Evolutionary conservation across 2,113 vertebrate genomes (phyloP).

Genomic region (Ginglymostoma cirratum): DNA sequence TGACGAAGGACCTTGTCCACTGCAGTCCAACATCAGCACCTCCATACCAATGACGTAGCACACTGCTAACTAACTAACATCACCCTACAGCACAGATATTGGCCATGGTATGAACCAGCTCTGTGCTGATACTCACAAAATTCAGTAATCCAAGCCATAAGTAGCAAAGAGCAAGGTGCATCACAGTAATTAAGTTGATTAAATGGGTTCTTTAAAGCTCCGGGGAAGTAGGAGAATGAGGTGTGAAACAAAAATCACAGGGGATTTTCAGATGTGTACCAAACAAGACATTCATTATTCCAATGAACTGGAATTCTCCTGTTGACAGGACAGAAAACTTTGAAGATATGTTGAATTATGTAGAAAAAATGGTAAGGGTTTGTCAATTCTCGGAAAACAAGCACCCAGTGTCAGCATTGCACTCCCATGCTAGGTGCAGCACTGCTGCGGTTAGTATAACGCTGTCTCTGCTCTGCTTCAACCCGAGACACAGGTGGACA

Average conservation of each 20-base stretch:
- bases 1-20: too few species aligned
- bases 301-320: background rate
- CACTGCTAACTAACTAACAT: background rate
- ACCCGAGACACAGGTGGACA: background rate
- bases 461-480: background rate
- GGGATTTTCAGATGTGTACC: background rate
- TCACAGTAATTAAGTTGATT: background rate
- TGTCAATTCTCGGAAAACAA: background rate
- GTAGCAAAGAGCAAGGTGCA: background rate
- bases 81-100: background rate
- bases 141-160: background rate
- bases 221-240: background rate
- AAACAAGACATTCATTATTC: background rate
- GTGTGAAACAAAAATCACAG: background rate
- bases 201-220: background rate
- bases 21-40: too few species aligned
- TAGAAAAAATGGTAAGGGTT: background rate
- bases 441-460: background rate
- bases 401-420: background rate
- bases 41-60: too few species aligned
- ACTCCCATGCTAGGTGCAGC: too few species aligned
- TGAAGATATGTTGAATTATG: background rate
- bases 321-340: slow-evolving; percentile 5
- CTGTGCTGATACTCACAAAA: background rate
- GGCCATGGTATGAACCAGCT: background rate